phyloP scores from a whole-genome alignment of 2,888 invertebrate genomes.

The Sympetrum striolatum region DNA sequence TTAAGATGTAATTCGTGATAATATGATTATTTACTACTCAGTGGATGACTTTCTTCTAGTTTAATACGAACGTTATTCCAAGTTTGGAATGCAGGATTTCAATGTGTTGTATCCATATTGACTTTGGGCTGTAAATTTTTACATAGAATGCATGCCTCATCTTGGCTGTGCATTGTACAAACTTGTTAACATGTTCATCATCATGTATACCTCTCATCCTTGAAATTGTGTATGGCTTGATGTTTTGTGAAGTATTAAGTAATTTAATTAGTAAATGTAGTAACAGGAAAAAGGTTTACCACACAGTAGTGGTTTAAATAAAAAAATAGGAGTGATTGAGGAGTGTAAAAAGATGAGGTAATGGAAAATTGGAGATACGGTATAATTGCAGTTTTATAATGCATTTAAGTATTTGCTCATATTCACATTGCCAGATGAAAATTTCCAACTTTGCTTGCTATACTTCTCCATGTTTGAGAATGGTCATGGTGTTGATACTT shows the following conservation, averaged over 20 bases:
- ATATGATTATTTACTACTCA: constrained; percentile 19
- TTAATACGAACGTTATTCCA: constrained; percentile 31
- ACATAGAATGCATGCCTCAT: constrained; percentile 40
- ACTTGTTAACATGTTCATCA: constrained; percentile 38
- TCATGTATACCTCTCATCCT: constrained; percentile 36
- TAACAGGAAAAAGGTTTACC: neutral
- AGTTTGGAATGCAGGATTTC: constrained; percentile 7
- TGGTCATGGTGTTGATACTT: constrained; percentile 30
- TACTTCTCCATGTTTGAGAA: constrained; percentile 23
- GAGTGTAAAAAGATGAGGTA: neutral
- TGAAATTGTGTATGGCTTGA: constrained; percentile 42
- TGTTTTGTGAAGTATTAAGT: constrained; percentile 42
- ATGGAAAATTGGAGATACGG: constrained; percentile 26
- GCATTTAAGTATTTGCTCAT: constrained; percentile 44
- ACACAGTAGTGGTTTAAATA: neutral
- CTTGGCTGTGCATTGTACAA: constrained; percentile 39
- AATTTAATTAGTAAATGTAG: constrained; percentile 39
- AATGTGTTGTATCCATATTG: constrained; percentile 35
- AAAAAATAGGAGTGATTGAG: constrained; percentile 27
- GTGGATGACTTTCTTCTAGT: constrained; percentile 36
- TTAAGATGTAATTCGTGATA: neutral
- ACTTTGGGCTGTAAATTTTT: constrained; percentile 40
- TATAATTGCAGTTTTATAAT: constrained; percentile 24
- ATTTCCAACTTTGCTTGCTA: constrained; percentile 42
- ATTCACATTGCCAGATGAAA: constrained; percentile 39